Conservation (phyloP, 2,888 invertebrate species). For the Polylopha cassiicola region DNA sequence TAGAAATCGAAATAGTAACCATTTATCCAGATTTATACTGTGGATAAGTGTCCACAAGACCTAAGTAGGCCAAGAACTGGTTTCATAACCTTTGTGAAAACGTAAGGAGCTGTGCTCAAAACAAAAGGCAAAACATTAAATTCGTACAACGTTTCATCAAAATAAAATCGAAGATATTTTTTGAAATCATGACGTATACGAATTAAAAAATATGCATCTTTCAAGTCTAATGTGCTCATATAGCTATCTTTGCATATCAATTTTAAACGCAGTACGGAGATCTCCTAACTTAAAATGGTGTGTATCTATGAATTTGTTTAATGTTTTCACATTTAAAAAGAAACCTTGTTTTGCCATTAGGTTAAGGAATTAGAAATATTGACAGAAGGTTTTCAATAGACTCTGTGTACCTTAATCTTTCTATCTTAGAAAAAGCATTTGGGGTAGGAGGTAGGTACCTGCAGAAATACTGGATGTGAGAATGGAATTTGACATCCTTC, state of each 20-base stretch:
- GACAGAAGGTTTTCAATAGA: neutral
- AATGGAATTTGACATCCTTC: too few species aligned
- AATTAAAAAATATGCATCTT: conserved; percentile 13
- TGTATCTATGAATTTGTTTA: conserved; percentile 6
- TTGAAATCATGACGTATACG: conserved; percentile 2
- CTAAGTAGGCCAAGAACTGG: conserved; percentile 20
- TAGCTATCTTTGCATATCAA: neutral
- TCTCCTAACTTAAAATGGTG: conserved; percentile 9
- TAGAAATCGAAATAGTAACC: conserved; percentile 7
- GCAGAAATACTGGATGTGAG: too few species aligned
- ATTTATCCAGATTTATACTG: conserved; percentile 25
- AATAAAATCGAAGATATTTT: conserved; percentile 16
- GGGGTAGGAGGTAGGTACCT: too few species aligned
- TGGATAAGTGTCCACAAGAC: conserved; percentile 15
- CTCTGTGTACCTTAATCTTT: too few species aligned
- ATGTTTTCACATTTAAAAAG: conserved; percentile 6
- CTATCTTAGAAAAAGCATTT: too few species aligned
- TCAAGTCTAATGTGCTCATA: conserved; percentile 5
- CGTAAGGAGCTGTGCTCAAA: conserved; percentile 12
- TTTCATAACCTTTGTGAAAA: conserved; percentile 18
- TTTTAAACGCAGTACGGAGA: conserved; percentile 6
- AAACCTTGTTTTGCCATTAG: conserved; percentile 9
- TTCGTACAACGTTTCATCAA: conserved; percentile 8
- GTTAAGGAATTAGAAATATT: conserved; percentile 6
- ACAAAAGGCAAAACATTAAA: conserved; percentile 17